Percentiles rank a stretch among this genome's conserved stretches.
These are phyloP conservation scores for Mesaphorura yosii DNA, from an alignment of 1,140 invertebrate species.

Conservation along the genomic window DNA sequence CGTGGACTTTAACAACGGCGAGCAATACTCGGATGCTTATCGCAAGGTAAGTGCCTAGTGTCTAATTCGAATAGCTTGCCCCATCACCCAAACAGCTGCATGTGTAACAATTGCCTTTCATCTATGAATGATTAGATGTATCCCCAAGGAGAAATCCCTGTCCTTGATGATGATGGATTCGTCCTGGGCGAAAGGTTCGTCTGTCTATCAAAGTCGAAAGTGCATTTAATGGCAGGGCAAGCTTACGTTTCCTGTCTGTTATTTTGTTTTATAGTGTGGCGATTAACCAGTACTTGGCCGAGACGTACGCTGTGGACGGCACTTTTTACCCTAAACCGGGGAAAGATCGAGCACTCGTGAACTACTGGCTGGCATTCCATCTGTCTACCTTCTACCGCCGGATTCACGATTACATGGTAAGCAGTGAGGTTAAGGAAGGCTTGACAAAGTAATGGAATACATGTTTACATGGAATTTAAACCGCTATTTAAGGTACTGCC, in stretches of 20 bases:
- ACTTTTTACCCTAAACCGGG: constrained; percentile 56
- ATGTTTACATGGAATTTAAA: too few species aligned
- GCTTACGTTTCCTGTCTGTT: background rate
- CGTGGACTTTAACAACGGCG: constrained; percentile 53
- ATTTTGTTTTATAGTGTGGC: constrained; percentile 45
- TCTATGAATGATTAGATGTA: constrained; percentile 47
- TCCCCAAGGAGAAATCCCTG: constrained; percentile 65
- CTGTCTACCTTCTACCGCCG: constrained; percentile 58
- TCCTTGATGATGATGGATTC: constrained; percentile 57
- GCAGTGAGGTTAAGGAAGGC: too few species aligned
- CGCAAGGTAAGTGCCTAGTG: constrained; percentile 43
- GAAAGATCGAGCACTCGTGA: constrained; percentile 53
- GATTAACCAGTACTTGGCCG: constrained; percentile 61
- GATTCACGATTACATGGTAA: constrained; percentile 52
- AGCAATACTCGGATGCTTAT: constrained; percentile 58
- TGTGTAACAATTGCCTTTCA: background rate
- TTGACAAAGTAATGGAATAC: too few species aligned
- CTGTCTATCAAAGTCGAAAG: too few species aligned
- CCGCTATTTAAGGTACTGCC: constrained; percentile 49
- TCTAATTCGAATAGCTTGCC: background rate
- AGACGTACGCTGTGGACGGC: constrained; percentile 52
- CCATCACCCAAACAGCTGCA: background rate
- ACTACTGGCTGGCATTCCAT: constrained; percentile 63
- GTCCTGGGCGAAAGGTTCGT: constrained; percentile 56
- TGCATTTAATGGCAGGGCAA: background rate